Evolutionary conservation across 2,797 vertebrate genomes (phyloP), one percentile per base, ranked within the genome.

Genomic region (Monodelphis domestica): DNA sequence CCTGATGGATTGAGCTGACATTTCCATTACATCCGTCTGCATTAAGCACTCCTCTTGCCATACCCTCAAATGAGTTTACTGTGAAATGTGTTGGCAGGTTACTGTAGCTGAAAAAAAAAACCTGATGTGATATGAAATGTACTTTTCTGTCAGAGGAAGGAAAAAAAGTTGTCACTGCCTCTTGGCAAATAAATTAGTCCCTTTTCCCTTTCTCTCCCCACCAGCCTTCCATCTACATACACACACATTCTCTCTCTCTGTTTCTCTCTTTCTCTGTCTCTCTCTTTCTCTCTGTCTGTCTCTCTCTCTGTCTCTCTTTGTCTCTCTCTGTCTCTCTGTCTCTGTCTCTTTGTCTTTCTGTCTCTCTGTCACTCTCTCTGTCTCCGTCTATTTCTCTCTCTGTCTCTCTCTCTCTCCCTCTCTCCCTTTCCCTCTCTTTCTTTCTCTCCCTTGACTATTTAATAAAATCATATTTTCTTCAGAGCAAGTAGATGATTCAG

Each of bases 1-100:
- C 97, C 96, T 98, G 98, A 99, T 98, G 98, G 98, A 98, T 99
- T 97, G 97, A 97, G 90, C 97, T 98, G 99, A 98, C 98, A 98
- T 99, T 99, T 99, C 98, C 96, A 98, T 98, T 98, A 98, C 97
- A 98, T 98, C 98, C 98, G 97, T 98, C 97, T 98, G 97, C 98
- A 98, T 98, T 98, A 98, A 98, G 97, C 96, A 97, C 96, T 95
- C 98, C 96, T 87, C 97, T 97, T 98, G 98, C 98, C 98, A 98
- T 98, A 98, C 98, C 98, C 98, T 99, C 97, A 98, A 98, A 97
- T 98, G 98, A 98, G 98, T 98, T 98, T 98, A 97, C 98, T 98
- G 97, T 98, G 98, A 98, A 98, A 98, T 98, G 97, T 98, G 98
- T 98, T 98, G 98, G 98, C 98, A 98, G 98, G 98, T 98, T 98